Evolutionary conservation across 2,113 vertebrate genomes (phyloP).

Genomic region (Prionailurus bengalensis): DNA sequence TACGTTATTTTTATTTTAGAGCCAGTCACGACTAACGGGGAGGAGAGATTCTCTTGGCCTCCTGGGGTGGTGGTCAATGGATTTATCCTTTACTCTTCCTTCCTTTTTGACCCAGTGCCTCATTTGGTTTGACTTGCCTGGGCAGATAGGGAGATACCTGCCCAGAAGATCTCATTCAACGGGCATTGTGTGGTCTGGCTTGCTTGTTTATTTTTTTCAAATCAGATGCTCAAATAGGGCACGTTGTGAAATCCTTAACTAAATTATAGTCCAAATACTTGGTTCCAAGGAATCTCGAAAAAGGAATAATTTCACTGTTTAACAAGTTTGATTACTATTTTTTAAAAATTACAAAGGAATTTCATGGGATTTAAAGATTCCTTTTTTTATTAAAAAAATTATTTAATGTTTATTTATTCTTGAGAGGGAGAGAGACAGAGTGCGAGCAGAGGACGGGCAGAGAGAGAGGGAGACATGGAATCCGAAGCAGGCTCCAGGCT

Average conservation of each 20-base stretch:
- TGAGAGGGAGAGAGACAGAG: too few relatives aligned
- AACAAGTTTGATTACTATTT: constrained; percentile 9
- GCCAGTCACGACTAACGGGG: neutral
- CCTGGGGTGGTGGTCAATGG: neutral
- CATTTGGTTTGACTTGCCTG: constrained; percentile 43
- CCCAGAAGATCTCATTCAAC: neutral
- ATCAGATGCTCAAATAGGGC: neutral
- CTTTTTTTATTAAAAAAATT: too few relatives aligned
- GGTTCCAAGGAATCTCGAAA: constrained; percentile 66
- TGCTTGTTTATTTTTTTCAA: constrained; percentile 43
- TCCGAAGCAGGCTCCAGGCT: too few relatives aligned
- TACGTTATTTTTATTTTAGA: constrained; percentile 59
- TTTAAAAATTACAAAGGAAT: neutral
- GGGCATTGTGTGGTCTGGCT: constrained; percentile 7
- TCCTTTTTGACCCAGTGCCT: constrained; percentile 1
- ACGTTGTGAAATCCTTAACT: constrained; percentile 35
- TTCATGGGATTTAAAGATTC: neutral
- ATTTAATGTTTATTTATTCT: too few relatives aligned
- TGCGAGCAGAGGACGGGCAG: too few relatives aligned
- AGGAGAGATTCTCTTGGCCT: neutral
- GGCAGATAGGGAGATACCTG: constrained; percentile 12
- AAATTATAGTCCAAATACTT: constrained; percentile 44
- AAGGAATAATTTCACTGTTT: constrained; percentile 12
- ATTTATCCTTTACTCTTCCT: neutral
- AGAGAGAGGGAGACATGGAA: too few relatives aligned